Conservation (phyloP, 2,113 vertebrate species). For the Anguilla japonica region DNA sequence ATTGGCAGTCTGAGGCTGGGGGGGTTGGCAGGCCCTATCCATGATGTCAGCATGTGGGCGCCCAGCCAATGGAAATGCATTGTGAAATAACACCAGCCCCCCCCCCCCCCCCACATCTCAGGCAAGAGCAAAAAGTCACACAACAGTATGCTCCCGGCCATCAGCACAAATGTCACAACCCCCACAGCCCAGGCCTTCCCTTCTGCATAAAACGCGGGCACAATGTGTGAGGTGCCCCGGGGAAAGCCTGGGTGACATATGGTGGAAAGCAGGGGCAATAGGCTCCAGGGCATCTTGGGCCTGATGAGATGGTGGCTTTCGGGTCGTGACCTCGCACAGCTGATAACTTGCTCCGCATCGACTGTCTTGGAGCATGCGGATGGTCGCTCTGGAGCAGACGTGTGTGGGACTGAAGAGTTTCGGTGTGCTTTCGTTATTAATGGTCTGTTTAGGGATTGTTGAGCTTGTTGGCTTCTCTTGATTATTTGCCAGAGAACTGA, state of each 20-base stretch:
- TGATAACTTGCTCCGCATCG: neutral
- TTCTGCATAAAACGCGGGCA: neutral
- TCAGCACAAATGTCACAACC: conserved; percentile 31
- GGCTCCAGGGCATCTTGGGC: conserved; percentile 18
- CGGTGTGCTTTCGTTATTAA: neutral
- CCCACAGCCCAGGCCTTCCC: neutral
- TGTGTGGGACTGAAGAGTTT: neutral
- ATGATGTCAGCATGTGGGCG: neutral
- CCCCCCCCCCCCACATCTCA: neutral
- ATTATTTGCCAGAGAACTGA: neutral
- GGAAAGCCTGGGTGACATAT: conserved; percentile 21
- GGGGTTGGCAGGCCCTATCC: neutral
- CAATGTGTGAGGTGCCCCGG: conserved; percentile 22
- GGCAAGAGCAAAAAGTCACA: neutral
- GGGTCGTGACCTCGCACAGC: neutral
- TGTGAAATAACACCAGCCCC: neutral
- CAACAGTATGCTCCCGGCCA: conserved; percentile 2
- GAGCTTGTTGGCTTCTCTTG: neutral
- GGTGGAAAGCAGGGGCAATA: conserved; percentile 22
- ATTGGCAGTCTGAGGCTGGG: neutral
- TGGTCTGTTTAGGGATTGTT: neutral
- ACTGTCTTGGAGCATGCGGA: neutral
- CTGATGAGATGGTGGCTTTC: conserved; percentile 13
- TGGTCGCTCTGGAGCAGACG: neutral
- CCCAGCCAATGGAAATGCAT: neutral